Evolutionary conservation across 2,113 vertebrate genomes (phyloP).

Genomic region (Delphinapterus leucas): DNA sequence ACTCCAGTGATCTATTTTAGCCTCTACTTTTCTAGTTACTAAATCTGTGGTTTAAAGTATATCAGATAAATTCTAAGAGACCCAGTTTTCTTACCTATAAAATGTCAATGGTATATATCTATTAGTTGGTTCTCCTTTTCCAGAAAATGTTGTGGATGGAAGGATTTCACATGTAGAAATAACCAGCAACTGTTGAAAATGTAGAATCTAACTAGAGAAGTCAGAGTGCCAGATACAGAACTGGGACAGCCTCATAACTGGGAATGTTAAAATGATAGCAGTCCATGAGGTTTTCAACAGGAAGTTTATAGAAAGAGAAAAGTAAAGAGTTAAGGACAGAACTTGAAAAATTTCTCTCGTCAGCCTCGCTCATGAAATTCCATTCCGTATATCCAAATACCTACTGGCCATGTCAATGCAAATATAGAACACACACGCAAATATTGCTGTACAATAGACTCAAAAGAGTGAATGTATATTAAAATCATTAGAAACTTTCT

Average conservation of each 20-base stretch:
- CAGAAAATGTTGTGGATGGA: background rate
- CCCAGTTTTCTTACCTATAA: background rate
- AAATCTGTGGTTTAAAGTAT: background rate
- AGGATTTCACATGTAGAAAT: background rate
- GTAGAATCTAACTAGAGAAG: background rate
- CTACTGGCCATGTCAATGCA: fast-evolving
- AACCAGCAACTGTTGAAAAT: background rate
- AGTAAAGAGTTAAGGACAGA: background rate
- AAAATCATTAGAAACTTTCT: background rate
- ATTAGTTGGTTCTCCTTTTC: background rate
- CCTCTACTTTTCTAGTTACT: background rate
- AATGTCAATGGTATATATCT: background rate
- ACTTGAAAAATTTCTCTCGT: background rate
- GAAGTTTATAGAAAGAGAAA: background rate
- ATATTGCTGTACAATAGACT: background rate
- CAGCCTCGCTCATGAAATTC: background rate
- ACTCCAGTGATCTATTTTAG: background rate
- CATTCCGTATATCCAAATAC: background rate
- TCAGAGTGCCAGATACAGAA: background rate
- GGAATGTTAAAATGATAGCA: background rate
- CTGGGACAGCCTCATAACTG: background rate
- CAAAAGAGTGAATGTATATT: background rate
- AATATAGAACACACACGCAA: background rate
- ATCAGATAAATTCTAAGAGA: background rate
- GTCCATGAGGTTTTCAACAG: background rate